Base-by-base conservation (phyloP, 2,888 invertebrate species). In the Tridacna gigas region DNA sequence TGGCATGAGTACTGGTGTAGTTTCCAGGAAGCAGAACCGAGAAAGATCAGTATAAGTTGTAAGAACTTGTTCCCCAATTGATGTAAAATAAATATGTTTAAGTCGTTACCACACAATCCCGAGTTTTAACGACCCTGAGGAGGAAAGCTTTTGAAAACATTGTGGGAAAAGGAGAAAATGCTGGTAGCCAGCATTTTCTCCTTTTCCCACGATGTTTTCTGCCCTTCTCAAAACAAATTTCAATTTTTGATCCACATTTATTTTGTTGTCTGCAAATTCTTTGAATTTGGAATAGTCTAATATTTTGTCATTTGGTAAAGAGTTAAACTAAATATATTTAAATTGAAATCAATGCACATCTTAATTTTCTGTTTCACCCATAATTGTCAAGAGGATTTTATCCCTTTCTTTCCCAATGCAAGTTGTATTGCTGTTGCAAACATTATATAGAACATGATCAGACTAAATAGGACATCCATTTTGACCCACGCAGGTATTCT, bases 311-410 rank as follows among this genome's bases (percentile, higher is more conserved):
- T n/a, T n/a, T n/a, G n/a, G n/a, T n/a, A n/a, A n/a, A n/a, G n/a
- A n/a, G n/a, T n/a, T n/a, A n/a, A n/a, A n/a, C n/a, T n/a, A n/a
- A n/a, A n/a, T n/a, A n/a, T n/a, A n/a, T n/a, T n/a, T n/a, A n/a
- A n/a, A n/a, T n/a, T n/a, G n/a, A n/a, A n/a, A n/a, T 67, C 37
- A 26, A 67, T 37, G 28, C 28, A 18, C 20, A 45, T 48, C 48
- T 71, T 71, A 71, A 71, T 71, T 48, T 47, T 71, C 71, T 37
- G 26, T 71, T 71, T 48, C 25, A 26, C 48, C 20, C 47, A 71
- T 71, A 48, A 71, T n/a, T 71, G 71, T 71, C 71, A 71, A 48
- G 71, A 48, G 71, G 71, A 11, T 71, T 47, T 48, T 48, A 71
- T 71, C 71, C 71, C 37, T n/a, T n/a, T n/a, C n/a, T n/a, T n/a